phyloP scores from a whole-genome alignment of 2,113 vertebrate species.

The Trogon surrucura region DNA sequence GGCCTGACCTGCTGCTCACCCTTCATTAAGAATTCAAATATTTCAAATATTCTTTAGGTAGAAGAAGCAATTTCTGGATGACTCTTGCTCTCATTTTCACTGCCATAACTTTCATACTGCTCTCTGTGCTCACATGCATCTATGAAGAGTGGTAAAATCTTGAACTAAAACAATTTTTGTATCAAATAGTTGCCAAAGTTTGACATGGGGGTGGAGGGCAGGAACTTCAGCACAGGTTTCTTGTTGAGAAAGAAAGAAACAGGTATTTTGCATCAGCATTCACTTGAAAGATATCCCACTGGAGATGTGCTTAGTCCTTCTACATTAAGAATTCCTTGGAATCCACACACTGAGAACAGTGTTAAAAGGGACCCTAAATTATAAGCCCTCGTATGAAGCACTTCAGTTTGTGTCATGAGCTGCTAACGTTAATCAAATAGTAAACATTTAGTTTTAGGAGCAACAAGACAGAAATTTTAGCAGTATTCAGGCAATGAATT shows the following conservation, averaged over 20 bases:
- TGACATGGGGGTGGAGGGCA: neutral
- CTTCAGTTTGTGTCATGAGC: neutral
- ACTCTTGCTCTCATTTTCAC: neutral
- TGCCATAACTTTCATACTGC: neutral
- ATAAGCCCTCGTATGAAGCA: neutral
- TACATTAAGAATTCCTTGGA: neutral
- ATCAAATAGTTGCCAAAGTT: neutral
- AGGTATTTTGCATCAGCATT: neutral
- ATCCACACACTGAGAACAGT: neutral
- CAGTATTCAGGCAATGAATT: neutral
- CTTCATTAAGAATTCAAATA: neutral
- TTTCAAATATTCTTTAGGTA: neutral
- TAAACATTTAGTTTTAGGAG: neutral
- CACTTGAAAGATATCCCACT: neutral
- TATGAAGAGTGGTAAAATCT: neutral
- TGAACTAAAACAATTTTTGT: neutral
- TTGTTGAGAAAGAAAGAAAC: neutral
- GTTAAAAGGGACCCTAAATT: neutral
- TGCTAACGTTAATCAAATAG: neutral
- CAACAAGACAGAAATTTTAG: neutral
- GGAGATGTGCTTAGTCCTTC: neutral
- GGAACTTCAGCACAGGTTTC: neutral
- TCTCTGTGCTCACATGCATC: neutral
- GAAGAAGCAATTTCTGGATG: neutral
- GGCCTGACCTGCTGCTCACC: neutral